Evolutionary conservation across 2,113 vertebrate species (phyloP), one percentile per base, ranked within the genome.

Genomic region (Siniperca chuatsi): DNA sequence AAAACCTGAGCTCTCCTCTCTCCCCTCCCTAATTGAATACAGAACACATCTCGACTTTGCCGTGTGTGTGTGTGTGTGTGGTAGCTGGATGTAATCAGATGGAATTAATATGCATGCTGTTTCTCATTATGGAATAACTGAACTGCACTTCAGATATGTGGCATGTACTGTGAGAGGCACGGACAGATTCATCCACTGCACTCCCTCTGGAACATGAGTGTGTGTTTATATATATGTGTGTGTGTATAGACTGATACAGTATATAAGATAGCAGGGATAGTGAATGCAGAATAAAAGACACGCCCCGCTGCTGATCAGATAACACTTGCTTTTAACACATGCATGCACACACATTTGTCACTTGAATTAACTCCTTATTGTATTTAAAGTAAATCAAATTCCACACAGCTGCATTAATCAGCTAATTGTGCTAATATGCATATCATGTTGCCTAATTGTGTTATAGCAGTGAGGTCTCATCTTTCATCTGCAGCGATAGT

Each of bases 21-120:
- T 58, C 57, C 29, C 20, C 73, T 61, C 50, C 70, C 75, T 94
- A 93, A 94, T 90, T 92, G 86, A 93, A 94, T 91, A 89, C 89
- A 68, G 81, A 80, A 87, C 91, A 89, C 87, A 93, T 88, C 92
- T 91, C 72, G 50, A 83, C 90, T 87, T 68, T 69, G 82, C 84
- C 33, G 68, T 25, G 66, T 57, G 81, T 75, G 83, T 70, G 82
- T 82, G 86, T 73, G 78, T 78, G 75, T 33, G 87, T 16, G 72
- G 67, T 55, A 48, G 87, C 83, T 81, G 93, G 87, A 86, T 93
- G 92, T 93, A 95, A 95, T 95, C 94, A 94, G 92, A 92, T 92
- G 91, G 87, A 93, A 94, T 95, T 95, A 95, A 94, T 91, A 93
- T 93, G 90, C 94, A 93, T 91, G 89, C 94, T 94, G 94, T 91